These are phyloP conservation scores for Nibea coibor DNA, from an alignment of 2,113 vertebrate genomes.

Conservation along the genomic window DNA sequence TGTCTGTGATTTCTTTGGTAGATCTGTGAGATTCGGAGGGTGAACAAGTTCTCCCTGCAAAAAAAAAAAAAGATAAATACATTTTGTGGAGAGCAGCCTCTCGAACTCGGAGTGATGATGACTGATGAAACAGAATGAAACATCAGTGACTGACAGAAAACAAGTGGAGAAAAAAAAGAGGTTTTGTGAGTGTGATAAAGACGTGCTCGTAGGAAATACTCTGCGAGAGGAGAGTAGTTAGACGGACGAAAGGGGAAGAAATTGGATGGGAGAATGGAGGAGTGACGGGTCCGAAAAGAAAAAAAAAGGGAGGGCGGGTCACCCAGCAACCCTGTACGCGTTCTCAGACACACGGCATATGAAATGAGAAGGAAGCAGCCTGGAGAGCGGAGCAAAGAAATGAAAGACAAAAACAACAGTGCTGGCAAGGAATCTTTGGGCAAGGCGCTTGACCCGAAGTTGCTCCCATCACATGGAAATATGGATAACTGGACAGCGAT, in stretches of 20 bases:
- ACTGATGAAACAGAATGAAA: constrained; percentile 79
- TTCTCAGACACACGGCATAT: constrained; percentile 29
- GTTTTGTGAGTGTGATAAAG: constrained; percentile 30
- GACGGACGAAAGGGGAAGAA: constrained; percentile 30
- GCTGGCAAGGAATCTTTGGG: not conserved
- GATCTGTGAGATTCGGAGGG: constrained; percentile 10
- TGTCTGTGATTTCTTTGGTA: constrained; percentile 16
- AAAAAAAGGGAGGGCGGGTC: constrained; percentile 15
- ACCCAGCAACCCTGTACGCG: not conserved
- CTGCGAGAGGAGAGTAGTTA: not conserved
- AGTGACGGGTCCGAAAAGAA: constrained; percentile 29
- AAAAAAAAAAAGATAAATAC: not conserved
- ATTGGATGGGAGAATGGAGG: constrained; percentile 11
- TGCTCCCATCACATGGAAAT: constrained; percentile 27
- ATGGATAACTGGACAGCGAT: constrained; percentile 19
- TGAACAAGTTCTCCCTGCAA: constrained; percentile 17
- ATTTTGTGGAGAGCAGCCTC: constrained; percentile 22
- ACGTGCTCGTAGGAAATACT: constrained; percentile 18
- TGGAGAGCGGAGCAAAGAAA: constrained; percentile 24
- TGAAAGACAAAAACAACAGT: constrained; percentile 23
- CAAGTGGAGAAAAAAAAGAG: constrained; percentile 3
- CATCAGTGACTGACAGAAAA: constrained; percentile 49
- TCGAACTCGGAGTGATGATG: not conserved
- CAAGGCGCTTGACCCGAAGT: constrained; percentile 6
- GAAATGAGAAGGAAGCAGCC: constrained; percentile 45